These are phyloP conservation scores for Odontothrips loti DNA, from an alignment of 2,888 invertebrate species.

Conservation along the genomic window DNA sequence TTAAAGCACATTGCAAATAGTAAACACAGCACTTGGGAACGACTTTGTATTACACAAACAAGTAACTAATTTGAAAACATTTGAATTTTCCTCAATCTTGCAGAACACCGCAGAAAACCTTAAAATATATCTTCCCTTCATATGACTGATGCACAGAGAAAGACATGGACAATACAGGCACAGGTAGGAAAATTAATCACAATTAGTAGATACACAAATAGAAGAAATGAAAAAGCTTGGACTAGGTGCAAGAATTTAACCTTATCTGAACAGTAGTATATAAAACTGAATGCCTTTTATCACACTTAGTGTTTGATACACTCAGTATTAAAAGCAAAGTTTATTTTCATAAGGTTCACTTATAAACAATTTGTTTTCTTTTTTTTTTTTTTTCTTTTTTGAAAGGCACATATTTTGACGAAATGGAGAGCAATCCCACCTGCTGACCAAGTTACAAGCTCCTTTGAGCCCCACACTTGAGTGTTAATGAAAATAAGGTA, in stretches of 20 bases:
- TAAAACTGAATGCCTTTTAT: conserved; percentile 25
- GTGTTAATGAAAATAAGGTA: conserved; percentile 17
- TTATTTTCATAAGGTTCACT: conserved; percentile 10
- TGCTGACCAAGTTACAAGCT: conserved; percentile 13
- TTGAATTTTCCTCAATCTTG: background rate
- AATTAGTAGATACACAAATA: conserved; percentile 27
- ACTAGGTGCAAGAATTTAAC: conserved; percentile 22
- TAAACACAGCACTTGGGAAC: too few relatives aligned
- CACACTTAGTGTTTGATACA: conserved; percentile 18
- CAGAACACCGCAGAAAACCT: background rate
- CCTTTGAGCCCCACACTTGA: conserved; percentile 8
- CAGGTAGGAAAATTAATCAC: conserved; percentile 23
- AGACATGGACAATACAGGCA: conserved; percentile 22
- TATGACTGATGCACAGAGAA: conserved; percentile 13
- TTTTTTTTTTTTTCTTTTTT: background rate
- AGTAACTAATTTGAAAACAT: background rate
- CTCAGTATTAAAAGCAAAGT: conserved; percentile 20
- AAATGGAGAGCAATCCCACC: conserved; percentile 18
- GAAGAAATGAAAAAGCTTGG: conserved; percentile 26
- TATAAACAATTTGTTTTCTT: background rate
- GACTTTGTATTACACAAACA: too few relatives aligned
- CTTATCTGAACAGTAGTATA: conserved; percentile 18
- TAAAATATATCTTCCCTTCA: background rate
- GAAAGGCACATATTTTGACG: conserved; percentile 20
- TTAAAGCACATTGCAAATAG: too few relatives aligned